phyloP scores from a whole-genome alignment of 2,888 invertebrate genomes.

The Cynaeus angustus region DNA sequence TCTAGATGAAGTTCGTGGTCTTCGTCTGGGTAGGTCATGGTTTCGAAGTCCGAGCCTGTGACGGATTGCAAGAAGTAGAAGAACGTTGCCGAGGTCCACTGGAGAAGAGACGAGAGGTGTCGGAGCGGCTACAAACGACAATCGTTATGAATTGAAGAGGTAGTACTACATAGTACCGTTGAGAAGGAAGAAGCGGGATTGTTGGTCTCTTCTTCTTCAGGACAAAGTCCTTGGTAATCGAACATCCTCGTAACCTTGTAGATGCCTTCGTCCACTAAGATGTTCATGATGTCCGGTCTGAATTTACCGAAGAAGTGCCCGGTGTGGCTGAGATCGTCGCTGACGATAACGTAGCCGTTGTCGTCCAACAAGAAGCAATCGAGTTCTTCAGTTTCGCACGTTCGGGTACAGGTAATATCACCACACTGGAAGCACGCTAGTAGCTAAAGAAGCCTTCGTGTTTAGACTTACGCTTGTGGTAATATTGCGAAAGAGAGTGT shows the following conservation, averaged over 20 bases:
- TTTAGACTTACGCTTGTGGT: conserved; percentile 81
- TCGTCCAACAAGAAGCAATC: conserved; percentile 92
- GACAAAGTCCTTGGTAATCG: conserved; percentile 94
- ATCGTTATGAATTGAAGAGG: conserved; percentile 28
- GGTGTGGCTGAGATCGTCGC: conserved; percentile 76
- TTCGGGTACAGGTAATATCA: conserved; percentile 71
- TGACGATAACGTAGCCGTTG: conserved; percentile 89
- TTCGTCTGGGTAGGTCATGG: conserved; percentile 70
- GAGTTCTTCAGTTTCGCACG: conserved; percentile 80
- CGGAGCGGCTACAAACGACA: conserved; percentile 74
- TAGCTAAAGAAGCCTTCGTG: too few relatives aligned
- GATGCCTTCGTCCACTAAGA: conserved; percentile 83
- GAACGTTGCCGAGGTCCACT: conserved; percentile 76
- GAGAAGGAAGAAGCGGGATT: conserved; percentile 70
- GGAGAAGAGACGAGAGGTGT: conserved; percentile 74
- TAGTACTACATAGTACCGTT: conserved; percentile 60
- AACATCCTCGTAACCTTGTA: conserved; percentile 84
- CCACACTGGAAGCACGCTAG: conserved; percentile 54
- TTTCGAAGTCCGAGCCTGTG: conserved; percentile 72
- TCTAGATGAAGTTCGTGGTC: conserved; percentile 54
- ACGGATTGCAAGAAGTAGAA: conserved; percentile 77
- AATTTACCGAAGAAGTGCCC: conserved; percentile 93
- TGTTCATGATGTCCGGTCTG: conserved; percentile 81
- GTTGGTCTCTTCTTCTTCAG: conserved; percentile 78
- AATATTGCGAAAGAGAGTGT: conserved; percentile 86